Evolutionary conservation across 1,140 invertebrate genomes (phyloP).

Genomic region (Lepidurus packardi): DNA sequence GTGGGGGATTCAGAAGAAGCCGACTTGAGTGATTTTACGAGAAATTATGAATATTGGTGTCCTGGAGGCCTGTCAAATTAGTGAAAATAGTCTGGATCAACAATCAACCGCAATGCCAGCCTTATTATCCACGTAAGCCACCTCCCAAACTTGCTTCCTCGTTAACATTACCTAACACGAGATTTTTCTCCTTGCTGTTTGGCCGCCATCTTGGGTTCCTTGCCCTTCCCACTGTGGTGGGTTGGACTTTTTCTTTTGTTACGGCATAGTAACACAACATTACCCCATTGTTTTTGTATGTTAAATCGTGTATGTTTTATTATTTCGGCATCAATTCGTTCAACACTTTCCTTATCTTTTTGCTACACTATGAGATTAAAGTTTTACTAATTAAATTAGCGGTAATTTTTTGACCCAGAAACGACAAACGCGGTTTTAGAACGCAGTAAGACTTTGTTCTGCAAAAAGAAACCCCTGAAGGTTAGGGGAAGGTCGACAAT

Average conservation of each 20-base stretch:
- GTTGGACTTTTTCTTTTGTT: not conserved
- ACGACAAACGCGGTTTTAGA: too few relatives aligned
- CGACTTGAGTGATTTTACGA: conserved; percentile 20
- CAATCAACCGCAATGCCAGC: conserved; percentile 33
- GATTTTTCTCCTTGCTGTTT: not conserved
- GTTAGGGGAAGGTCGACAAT: too few relatives aligned
- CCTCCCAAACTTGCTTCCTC: not conserved
- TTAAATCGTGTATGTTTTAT: not conserved
- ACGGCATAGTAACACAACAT: conserved; percentile 1
- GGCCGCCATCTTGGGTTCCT: conserved; percentile 16
- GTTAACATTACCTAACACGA: not conserved
- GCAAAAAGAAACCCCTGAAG: too few relatives aligned
- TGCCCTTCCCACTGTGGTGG: not conserved
- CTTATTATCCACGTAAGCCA: conserved; percentile 21
- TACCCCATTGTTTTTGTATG: not conserved
- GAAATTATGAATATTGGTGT: conserved; percentile 33
- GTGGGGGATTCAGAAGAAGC: conserved; percentile 29
- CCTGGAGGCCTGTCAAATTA: conserved; percentile 29
- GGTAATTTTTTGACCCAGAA: too few relatives aligned
- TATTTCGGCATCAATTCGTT: too few relatives aligned
- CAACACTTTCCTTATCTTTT: too few relatives aligned
- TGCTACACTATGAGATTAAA: too few relatives aligned
- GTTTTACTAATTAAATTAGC: too few relatives aligned
- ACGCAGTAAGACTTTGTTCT: too few relatives aligned
- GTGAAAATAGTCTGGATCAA: conserved; percentile 28